Percentiles rank a stretch among this genome's conserved stretches.
phyloP scores from a whole-genome alignment of 2,113 vertebrate species.

The Etheostoma cragini region DNA sequence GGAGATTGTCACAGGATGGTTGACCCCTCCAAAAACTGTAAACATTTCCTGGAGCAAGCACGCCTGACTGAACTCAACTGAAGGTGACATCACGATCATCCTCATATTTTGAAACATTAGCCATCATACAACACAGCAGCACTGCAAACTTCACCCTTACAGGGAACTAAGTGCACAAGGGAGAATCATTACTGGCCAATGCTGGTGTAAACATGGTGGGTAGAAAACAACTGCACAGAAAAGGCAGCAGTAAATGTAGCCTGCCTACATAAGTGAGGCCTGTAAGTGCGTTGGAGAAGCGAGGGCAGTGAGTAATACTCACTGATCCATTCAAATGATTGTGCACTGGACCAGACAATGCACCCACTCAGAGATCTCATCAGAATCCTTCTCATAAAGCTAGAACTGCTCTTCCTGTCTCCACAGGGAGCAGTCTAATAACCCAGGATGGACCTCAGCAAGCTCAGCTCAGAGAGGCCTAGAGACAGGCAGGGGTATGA shows the following conservation, averaged over 20 bases:
- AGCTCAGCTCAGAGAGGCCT: constrained; percentile 25
- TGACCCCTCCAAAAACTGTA: not conserved
- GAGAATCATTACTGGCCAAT: not conserved
- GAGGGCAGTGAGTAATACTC: constrained; percentile 45
- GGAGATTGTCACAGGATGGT: not conserved
- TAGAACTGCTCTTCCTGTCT: constrained; percentile 24
- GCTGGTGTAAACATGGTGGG: not conserved
- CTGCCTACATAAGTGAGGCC: not conserved
- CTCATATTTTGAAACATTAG: not conserved
- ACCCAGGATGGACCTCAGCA: constrained; percentile 27
- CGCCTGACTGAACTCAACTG: not conserved
- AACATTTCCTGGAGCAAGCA: not conserved
- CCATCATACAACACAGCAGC: not conserved
- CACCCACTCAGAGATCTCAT: constrained; percentile 25
- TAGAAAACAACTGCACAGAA: not conserved
- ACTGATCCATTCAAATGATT: constrained; percentile 59
- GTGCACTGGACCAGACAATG: constrained; percentile 49
- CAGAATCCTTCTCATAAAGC: constrained; percentile 35
- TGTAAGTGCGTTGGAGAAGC: constrained; percentile 7
- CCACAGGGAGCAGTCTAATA: constrained; percentile 17
- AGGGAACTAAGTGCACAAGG: not conserved
- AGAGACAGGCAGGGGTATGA: not conserved
- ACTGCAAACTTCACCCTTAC: not conserved
- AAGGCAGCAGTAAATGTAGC: constrained; percentile 17
- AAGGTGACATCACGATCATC: not conserved